Conservation (phyloP, 2,113 vertebrate species). For the Prunella himalayana region DNA sequence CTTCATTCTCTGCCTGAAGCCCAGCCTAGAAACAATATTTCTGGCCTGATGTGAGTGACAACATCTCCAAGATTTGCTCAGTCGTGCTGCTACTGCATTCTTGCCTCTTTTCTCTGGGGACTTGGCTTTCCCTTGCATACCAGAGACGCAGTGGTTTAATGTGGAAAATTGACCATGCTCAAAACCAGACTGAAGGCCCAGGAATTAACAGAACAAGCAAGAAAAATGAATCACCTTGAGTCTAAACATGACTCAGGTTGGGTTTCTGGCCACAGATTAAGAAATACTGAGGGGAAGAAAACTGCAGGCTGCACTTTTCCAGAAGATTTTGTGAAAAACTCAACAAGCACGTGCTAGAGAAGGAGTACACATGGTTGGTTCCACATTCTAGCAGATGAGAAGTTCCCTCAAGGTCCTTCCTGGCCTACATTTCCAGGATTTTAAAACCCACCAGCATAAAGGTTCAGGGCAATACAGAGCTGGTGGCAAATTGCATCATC, state of each 20-base stretch:
- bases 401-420: not conserved
- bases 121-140: not conserved
- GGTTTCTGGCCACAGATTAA: not conserved
- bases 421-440: not conserved
- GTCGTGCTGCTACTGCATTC: not conserved
- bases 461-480: not conserved
- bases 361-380: accelerated
- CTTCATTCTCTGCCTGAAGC: not conserved
- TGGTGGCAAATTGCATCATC: not conserved
- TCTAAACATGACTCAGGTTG: not conserved
- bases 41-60: not conserved
- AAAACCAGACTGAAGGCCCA: not conserved
- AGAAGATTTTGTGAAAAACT: not conserved
- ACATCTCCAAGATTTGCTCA: not conserved
- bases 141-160: not conserved
- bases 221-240: not conserved
- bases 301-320: not conserved
- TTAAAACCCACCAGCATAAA: not conserved
- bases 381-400: not conserved
- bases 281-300: not conserved
- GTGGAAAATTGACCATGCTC: not conserved
- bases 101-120: not conserved
- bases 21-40: not conserved
- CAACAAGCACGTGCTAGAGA: accelerated
- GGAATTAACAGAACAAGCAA: not conserved